Percentiles rank a stretch among this genome's conserved stretches.
Evolutionary conservation across 2,113 vertebrate genomes (phyloP).

Genomic region (Tachysurus vachellii): DNA sequence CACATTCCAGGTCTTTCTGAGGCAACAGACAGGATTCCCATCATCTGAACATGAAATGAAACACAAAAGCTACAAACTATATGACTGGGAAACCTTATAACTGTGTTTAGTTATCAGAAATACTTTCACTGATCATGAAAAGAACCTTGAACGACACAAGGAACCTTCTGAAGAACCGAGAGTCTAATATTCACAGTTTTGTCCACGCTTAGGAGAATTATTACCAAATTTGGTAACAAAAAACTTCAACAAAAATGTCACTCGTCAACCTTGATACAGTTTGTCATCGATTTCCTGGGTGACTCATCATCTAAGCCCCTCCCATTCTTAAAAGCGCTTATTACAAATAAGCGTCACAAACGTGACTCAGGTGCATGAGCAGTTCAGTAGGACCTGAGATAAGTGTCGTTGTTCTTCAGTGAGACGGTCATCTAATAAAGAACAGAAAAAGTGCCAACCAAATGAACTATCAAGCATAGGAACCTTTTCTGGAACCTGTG

Average conservation of each 20-base stretch:
- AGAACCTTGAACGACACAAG: neutral
- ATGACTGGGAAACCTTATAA: neutral
- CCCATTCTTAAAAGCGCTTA: neutral
- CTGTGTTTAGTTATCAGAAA: neutral
- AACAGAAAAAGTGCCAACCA: neutral
- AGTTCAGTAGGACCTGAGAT: neutral
- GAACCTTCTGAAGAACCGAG: neutral
- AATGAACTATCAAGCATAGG: neutral
- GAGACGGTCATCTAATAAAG: neutral
- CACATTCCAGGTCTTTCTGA: neutral
- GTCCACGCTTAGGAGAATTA: neutral
- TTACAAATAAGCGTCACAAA: neutral
- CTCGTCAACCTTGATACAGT: neutral
- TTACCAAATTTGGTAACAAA: neutral
- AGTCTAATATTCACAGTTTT: neutral
- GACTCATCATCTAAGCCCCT: neutral
- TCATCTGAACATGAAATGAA: neutral
- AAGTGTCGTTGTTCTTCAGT: neutral
- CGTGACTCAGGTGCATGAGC: neutral
- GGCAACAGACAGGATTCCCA: neutral
- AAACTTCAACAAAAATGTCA: neutral
- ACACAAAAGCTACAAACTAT: neutral
- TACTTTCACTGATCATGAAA: neutral
- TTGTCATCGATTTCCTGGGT: neutral
- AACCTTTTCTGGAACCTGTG: neutral